phyloP scores from a whole-genome alignment of 92 coral and sea anemone genomes.

The Scolanthus callimorphus region DNA sequence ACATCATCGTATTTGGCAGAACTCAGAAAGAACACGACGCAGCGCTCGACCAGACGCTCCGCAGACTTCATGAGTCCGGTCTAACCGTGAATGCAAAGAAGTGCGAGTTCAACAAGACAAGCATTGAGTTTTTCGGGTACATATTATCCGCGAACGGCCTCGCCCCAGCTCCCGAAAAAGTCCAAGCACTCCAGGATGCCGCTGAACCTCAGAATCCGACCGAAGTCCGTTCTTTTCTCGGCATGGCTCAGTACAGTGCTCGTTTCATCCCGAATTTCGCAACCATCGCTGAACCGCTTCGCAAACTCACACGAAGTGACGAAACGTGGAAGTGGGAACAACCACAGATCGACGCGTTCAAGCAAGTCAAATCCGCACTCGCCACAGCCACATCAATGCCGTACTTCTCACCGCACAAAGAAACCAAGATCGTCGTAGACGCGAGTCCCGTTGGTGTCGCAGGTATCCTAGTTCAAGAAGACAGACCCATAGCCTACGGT shows the following conservation, averaged over 20 bases:
- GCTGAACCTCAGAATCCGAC: constrained; percentile 17
- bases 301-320: constrained; percentile 19
- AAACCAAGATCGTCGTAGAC: constrained; percentile 41
- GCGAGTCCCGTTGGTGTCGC: constrained; percentile 51
- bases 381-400: constrained; percentile 28
- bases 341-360: constrained; percentile 18
- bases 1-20: constrained; percentile 34
- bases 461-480: constrained; percentile 43
- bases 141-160: constrained; percentile 4
- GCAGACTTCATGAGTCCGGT: constrained; percentile 27
- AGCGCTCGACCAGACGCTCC: constrained; percentile 34
- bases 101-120: not conserved
- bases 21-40: constrained; percentile 29
- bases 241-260: constrained; percentile 17
- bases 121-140: constrained; percentile 27
- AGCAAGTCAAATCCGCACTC: constrained; percentile 33
- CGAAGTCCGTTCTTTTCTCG: constrained; percentile 1
- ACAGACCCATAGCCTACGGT: constrained; percentile 57
- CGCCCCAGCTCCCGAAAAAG: constrained; percentile 22
- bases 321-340: constrained; percentile 29
- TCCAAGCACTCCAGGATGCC: constrained; percentile 16
- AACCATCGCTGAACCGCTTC: constrained; percentile 18
- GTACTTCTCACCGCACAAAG: constrained; percentile 21
- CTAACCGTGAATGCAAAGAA: constrained; percentile 32
- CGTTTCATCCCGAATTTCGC: constrained; percentile 25